Evolutionary conservation across 2,113 vertebrate species (phyloP), one percentile per base, ranked within the genome.

Genomic region (Cyrtonyx montezumae): DNA sequence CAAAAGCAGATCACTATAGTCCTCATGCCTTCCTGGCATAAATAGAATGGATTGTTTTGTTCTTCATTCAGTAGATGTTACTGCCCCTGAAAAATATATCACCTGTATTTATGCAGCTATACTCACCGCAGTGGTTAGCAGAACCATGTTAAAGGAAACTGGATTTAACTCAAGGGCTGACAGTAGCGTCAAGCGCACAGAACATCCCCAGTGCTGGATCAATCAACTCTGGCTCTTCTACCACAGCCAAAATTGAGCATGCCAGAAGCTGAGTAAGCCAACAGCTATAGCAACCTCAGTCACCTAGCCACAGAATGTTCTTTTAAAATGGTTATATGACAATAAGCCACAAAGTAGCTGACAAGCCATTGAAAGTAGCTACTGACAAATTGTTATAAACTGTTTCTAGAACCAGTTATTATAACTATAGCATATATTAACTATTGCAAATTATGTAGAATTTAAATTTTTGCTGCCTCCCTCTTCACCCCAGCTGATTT

Each of bases 201-300:
- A 86, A 9, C 2, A 65, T 19, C 19, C 1, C 1, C 43, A 37
- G 5, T 17, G 4, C 11, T 32, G 17, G 13, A 70, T 36, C 15
- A 10, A 4, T 11, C 21, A 79, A 17, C 12, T 53, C 14, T 43
- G 45, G 3, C 30, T 77, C 13, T 85, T 21, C 45, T 23, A 25
- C 4, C 16, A 22, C 26, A 45, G 56, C 37, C 66, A 51, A 56
- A 58, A 6, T 9, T 1, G 1, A 49, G 11, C 0, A 0, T 49
- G 16, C 56, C 88, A 45, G 6, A 25, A 76, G 30, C 17, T 32
- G 40, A 22, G 59, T 8, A 28, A 61, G 49, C 16, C 74, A 56
- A 16, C 15, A 37, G 37, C n/a, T 28, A 26, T 21, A 13, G 21
- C 1, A 1, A 11, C 36, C 21, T 48, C 65, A 40, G 8, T 30